Percentiles rank a stretch among this genome's conserved stretches.
These are phyloP conservation scores for Chelonia mydas DNA, from an alignment of 2,797 vertebrate genomes.

Conservation along the genomic window DNA sequence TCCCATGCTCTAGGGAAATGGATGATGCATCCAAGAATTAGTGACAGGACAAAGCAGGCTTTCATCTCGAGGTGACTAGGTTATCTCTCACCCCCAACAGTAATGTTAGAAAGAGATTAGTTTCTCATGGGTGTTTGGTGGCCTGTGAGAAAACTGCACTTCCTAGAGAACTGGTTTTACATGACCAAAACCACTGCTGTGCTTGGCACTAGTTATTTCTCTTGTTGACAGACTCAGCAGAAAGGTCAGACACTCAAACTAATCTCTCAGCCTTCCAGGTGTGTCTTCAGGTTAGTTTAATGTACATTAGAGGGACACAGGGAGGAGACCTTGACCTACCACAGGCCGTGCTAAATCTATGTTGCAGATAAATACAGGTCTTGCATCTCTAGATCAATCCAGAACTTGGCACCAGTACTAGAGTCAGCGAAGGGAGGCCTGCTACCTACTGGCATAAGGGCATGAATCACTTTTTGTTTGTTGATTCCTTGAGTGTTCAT, in stretches of 20 bases:
- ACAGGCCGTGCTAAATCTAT: not conserved
- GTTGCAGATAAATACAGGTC: fast-evolving
- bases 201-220: not conserved
- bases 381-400: not conserved
- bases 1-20: not conserved
- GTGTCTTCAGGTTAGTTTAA: not conserved
- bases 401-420: not conserved
- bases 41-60: not conserved
- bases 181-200: not conserved
- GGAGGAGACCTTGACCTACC: not conserved
- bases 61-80: not conserved
- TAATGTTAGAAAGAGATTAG: not conserved
- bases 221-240: not conserved
- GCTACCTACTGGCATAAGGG: not conserved
- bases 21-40: not conserved
- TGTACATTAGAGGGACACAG: not conserved
- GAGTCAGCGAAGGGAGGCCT: not conserved
- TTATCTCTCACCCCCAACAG: not conserved
- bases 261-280: not conserved
- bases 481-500: not conserved
- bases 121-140: not conserved
- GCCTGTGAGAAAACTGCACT: not conserved
- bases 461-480: fast-evolving
- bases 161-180: not conserved
- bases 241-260: not conserved